Evolutionary conservation across 2,113 vertebrate species (phyloP).

Genomic region (Eublepharis macularius): DNA sequence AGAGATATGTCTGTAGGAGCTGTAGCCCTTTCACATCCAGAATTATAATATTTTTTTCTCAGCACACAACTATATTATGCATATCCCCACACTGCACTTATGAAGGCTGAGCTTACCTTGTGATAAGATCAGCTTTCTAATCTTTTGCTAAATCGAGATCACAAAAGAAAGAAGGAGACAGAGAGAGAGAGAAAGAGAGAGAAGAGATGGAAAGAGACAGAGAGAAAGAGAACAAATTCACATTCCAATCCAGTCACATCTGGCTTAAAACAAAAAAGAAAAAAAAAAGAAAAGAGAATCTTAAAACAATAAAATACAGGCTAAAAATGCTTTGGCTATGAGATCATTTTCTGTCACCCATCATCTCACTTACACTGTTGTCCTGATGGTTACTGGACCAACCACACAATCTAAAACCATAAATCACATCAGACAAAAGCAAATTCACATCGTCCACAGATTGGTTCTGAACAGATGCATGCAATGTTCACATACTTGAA

Average conservation of each 20-base stretch:
- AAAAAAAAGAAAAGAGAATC: conserved; percentile 52
- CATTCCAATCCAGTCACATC: conserved; percentile 82
- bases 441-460: conserved; percentile 72
- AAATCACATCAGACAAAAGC: conserved; percentile 69
- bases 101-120: conserved; percentile 85
- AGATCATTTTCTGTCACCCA: conserved; percentile 71
- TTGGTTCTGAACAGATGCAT: conserved; percentile 71
- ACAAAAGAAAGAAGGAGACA: conserved; percentile 72
- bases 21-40: conserved; percentile 65
- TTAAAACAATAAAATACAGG: conserved; percentile 75
- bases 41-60: conserved; percentile 59
- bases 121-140: conserved; percentile 87
- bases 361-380: conserved; percentile 62
- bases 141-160: conserved; percentile 87
- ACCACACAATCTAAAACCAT: conserved; percentile 68
- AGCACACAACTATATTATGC: conserved; percentile 57
- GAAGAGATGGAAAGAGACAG: conserved; percentile 38
- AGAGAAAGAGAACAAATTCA: conserved; percentile 83
- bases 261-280: conserved; percentile 54
- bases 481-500: conserved; percentile 57
- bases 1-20: conserved; percentile 74
- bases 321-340: conserved; percentile 67
- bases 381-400: conserved; percentile 71
- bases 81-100: conserved; percentile 77
- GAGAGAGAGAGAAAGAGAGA: conserved; percentile 47